Evolutionary conservation across 53 echinoderm and acorn worm genomes (phyloP), one percentile per base, ranked within the genome.

Genomic region (Antedon mediterranea): DNA sequence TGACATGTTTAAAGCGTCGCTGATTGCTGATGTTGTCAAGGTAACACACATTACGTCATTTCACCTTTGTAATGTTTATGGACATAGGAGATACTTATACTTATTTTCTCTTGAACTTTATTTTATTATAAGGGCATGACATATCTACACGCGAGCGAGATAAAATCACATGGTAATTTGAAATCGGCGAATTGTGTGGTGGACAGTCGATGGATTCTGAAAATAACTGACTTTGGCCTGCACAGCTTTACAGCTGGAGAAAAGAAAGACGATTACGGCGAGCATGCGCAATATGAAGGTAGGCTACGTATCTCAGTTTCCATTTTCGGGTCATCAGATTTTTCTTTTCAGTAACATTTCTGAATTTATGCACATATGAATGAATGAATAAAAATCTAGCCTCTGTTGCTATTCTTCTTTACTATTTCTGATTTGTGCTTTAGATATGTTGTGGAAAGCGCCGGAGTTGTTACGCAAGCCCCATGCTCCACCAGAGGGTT

Each of bases 171-270:
- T 57, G 98, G 98, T 14, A 90, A 90, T 78, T 71, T 98, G 31
- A 92, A 90, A 30, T 98, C 98, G 6, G 88, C 93, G 28, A 98
- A 98, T 84, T 93, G 88, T 81, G 88, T 97, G 30, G 92, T 97
- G 14, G 98, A 97, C 77, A 92, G 92, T 72, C 79, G 98, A 76
- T 97, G 98, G 98, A 88, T 97, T 3, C 82, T 97, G 20, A 87
- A 87, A 75, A 86, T 97, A 3, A 79, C 92, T 9, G 98, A 97
- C 79, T 97, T 89, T 81, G 98, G 98, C 28, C 81, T 97, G 26
- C 81, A 86, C 74, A 89, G 90, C 33, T 98, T 86, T 78, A 98
- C 84, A 43, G 72, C 84, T 9, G 92, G 90, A 9, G 80, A 90
- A 33, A 79, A 85, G 37, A 73, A 80, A 43, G 78, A 78, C 26